Percentiles rank a stretch among this genome's conserved stretches.
Conservation (phyloP, 2,888 invertebrate genomes). For the Dusona sp. region DNA sequence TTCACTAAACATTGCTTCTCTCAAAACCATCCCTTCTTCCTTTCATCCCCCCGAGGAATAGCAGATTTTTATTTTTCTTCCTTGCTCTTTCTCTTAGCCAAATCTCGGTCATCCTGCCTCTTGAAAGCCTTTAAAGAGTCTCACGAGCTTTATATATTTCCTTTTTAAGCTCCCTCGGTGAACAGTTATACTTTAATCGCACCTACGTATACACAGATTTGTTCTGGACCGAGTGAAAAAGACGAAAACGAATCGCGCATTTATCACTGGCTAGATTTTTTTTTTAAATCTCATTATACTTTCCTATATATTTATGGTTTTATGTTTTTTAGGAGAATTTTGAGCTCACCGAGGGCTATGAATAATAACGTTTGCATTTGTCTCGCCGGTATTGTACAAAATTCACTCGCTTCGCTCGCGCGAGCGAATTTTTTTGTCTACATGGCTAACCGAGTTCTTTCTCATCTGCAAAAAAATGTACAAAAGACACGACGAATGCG, state of each 20-base stretch:
- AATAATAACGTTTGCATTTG: neutral
- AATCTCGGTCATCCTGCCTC: slow-evolving; percentile 28
- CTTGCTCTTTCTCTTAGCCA: slow-evolving; percentile 58
- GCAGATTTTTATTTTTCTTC: slow-evolving; percentile 74
- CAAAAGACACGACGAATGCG: too few species aligned
- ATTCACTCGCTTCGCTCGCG: neutral
- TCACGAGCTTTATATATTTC: slow-evolving; percentile 29
- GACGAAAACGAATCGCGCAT: neutral
- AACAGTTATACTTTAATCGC: slow-evolving; percentile 1
- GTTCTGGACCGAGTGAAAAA: neutral
- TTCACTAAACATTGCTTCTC: slow-evolving; percentile 78
- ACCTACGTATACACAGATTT: neutral
- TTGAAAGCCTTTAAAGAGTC: slow-evolving; percentile 49
- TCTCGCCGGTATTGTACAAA: neutral
- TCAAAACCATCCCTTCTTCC: slow-evolving; percentile 54
- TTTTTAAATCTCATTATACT: neutral
- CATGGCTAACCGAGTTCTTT: neutral
- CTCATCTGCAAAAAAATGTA: neutral
- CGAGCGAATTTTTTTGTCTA: neutral
- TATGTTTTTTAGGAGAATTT: neutral
- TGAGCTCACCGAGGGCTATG: neutral
- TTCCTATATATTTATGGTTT: neutral
- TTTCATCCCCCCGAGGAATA: slow-evolving; percentile 66
- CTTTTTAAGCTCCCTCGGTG: slow-evolving; percentile 10
- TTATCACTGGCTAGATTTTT: neutral